A percentile compares a stretch with the other conserved stretches of the same genome.
phyloP scores from a whole-genome alignment of 1,140 invertebrate species.

The Sycophaga agraensis region DNA sequence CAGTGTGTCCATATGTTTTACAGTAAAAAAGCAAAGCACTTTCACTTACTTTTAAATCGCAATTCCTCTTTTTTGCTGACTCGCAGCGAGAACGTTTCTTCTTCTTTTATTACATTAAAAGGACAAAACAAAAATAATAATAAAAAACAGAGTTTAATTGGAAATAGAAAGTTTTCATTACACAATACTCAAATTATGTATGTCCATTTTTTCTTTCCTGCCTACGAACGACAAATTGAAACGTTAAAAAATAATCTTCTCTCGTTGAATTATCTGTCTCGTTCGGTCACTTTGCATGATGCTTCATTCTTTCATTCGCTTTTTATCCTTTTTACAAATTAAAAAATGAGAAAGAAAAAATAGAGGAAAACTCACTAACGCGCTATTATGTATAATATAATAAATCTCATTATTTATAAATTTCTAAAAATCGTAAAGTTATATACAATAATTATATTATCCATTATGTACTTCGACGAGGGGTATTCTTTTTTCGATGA shows the following conservation, averaged over 20 bases:
- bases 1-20: conserved; percentile 10
- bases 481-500: conserved; percentile 47
- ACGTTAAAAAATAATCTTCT: conserved; percentile 52
- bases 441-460: conserved; percentile 61
- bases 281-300: conserved; percentile 5
- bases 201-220: conserved; percentile 35
- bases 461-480: conserved; percentile 54
- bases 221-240: conserved; percentile 46
- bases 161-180: conserved; percentile 33
- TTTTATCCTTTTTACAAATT: conserved; percentile 29
- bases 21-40: conserved; percentile 31
- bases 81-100: conserved; percentile 10
- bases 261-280: conserved; percentile 4
- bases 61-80: conserved; percentile 25
- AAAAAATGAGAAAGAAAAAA: conserved; percentile 32
- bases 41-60: conserved; percentile 25
- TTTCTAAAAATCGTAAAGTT: conserved; percentile 60
- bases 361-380: conserved; percentile 42
- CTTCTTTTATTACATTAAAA: conserved; percentile 24
- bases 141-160: conserved; percentile 36
- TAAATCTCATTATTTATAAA: conserved; percentile 61
- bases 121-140: conserved; percentile 27
- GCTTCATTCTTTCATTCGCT: conserved; percentile 15
- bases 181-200: conserved; percentile 38
- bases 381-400: conserved; percentile 57